Percentiles rank a stretch among this genome's conserved stretches.
phyloP scores from a whole-genome alignment of 2,797 vertebrate genomes.

The Sebastes trivittatus region DNA sequence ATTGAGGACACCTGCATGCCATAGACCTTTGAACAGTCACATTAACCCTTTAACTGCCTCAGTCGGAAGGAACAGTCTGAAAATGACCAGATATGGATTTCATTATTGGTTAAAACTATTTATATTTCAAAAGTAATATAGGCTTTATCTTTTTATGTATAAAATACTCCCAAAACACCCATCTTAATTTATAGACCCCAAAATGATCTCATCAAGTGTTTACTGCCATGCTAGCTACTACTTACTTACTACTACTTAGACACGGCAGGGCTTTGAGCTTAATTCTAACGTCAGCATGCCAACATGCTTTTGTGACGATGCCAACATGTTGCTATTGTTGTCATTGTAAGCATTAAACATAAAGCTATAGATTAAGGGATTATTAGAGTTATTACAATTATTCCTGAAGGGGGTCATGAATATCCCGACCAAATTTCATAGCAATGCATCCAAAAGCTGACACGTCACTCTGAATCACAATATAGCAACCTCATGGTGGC shows the following conservation, averaged over 20 bases:
- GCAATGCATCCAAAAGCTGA: not conserved
- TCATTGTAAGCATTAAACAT: not conserved
- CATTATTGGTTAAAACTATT: not conserved
- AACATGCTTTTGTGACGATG: not conserved
- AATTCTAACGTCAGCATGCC: not conserved
- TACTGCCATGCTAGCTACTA: not conserved
- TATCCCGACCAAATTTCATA: not conserved
- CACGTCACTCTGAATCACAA: not conserved
- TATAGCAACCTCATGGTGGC: not conserved
- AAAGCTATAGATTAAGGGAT: not conserved
- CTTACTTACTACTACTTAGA: no score
- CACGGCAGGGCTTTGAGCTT: not conserved
- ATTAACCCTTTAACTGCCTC: not conserved
- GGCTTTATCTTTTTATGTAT: not conserved
- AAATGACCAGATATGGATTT: not conserved
- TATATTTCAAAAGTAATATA: not conserved
- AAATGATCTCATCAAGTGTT: accelerated
- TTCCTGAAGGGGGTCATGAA: not conserved
- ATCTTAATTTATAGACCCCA: not conserved
- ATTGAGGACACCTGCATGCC: not conserved
- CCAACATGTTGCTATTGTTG: not conserved
- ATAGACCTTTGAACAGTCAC: not conserved
- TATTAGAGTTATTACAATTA: not conserved
- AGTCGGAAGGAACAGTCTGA: not conserved
- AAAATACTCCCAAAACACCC: not conserved